These are phyloP conservation scores for Masticophis lateralis DNA, from an alignment of 2,797 vertebrate genomes.

Conservation along the genomic window DNA sequence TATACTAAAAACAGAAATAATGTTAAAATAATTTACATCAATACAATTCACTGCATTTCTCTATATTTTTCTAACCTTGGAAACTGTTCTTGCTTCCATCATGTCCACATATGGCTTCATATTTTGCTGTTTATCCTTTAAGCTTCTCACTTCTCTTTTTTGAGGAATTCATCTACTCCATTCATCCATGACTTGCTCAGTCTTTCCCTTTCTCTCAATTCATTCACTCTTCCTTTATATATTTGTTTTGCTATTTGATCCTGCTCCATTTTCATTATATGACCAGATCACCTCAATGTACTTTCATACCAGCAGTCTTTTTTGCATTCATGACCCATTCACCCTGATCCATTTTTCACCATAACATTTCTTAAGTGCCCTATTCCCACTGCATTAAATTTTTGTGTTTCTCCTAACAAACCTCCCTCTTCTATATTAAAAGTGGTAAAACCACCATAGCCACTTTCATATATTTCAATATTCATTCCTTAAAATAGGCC, in stretches of 20 bases:
- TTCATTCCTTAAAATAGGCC: not conserved
- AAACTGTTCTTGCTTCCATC: not conserved
- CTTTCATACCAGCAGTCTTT: not conserved
- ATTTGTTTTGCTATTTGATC: not conserved
- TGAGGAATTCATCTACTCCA: not conserved
- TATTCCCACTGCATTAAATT: not conserved
- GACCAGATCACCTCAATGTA: not conserved
- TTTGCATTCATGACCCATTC: not conserved
- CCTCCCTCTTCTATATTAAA: not conserved
- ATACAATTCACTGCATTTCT: not conserved
- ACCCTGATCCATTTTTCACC: not conserved
- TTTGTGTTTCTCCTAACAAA: not conserved
- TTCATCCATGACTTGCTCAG: not conserved
- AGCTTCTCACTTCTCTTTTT: not conserved
- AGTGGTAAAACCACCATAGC: not conserved
- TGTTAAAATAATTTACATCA: not conserved
- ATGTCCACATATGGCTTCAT: not conserved
- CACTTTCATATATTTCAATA: not conserved
- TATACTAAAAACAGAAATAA: not conserved
- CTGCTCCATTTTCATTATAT: not conserved
- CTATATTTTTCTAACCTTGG: not conserved
- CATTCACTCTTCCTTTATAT: not conserved
- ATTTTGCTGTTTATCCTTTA: not conserved
- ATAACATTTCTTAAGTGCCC: not conserved
- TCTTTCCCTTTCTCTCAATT: not conserved